Evolutionary conservation across 2,797 vertebrate genomes (phyloP), one percentile per base, ranked within the genome.

Genomic region (Loris lydekkerianus): DNA sequence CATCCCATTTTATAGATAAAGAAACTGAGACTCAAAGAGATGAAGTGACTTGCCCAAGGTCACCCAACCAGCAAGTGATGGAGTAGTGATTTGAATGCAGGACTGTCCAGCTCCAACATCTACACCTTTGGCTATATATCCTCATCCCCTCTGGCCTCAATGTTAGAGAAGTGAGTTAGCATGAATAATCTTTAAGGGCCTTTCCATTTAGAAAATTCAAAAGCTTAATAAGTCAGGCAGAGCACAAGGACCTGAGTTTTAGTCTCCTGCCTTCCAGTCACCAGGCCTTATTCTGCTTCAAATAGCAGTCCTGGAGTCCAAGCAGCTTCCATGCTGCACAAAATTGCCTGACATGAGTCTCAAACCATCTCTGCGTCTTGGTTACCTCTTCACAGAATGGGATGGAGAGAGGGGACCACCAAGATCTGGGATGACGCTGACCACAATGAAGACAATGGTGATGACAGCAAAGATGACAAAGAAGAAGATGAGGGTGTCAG

Each of bases 381-480:
- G 3, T 46, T 10, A 10, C 3, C 14, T 77, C 53, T 83, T 67
- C 18, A 58, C 70, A 60, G 9, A 63, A 27, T 5, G 34, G 27
- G 46, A 43, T 11, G 46, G 29, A 85, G 23, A 21, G 1, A 10
- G 7, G 14, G 6, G 40, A 25, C 7, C 58, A 49, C 25, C 10
- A 65, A 67, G 80, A 46, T 4, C 91, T 58, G 58, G 0, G 20
- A 34, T 2, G 40, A 9, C 29, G 63, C 58, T 5, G n/a, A 37
- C 31, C 31, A 8, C 2, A 2, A 7, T 18, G 43, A 67, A 58
- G 49, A 15, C 25, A 49, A 6, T 14, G 78, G 10, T 0, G 20
- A 15, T 0, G 1, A 11, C 1, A 7, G 10, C 0, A 2, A 23
- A 3, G 15, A 15, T 43, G 27, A 11, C 3, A 11, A 9, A 27